phyloP scores from a whole-genome alignment of 2,888 invertebrate genomes.

The Athetis lepigone region DNA sequence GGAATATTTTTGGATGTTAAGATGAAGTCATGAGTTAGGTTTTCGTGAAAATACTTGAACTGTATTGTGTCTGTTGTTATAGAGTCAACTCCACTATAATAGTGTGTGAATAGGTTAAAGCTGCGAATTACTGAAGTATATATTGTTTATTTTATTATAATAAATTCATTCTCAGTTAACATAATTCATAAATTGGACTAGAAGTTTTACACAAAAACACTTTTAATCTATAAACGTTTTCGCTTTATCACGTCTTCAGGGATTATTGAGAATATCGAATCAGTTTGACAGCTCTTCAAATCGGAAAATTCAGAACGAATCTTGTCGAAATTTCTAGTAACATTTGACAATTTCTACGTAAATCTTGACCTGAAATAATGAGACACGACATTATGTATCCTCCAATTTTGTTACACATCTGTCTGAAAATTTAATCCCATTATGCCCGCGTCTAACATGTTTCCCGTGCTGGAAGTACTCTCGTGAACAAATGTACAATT shows the following conservation, averaged over 20 bases:
- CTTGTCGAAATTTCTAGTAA: slow-evolving; percentile 21
- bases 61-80: background rate
- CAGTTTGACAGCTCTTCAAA: slow-evolving; percentile 29
- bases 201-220: background rate
- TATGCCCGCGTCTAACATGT: slow-evolving; percentile 54
- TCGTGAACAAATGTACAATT: slow-evolving; percentile 51
- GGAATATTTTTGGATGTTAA: background rate
- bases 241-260: background rate
- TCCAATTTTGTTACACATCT: slow-evolving; percentile 59
- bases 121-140: background rate
- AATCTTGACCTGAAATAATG: slow-evolving; percentile 57
- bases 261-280: slow-evolving; percentile 25
- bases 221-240: slow-evolving; percentile 5
- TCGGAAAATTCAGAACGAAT: slow-evolving; percentile 4
- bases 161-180: background rate
- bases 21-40: background rate
- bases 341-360: slow-evolving; percentile 29
- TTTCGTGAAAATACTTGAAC: background rate
- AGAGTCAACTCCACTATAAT: background rate
- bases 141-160: too few species aligned
- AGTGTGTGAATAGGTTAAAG: background rate
- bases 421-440: slow-evolving; percentile 66
- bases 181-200: background rate
- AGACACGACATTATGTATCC: slow-evolving; percentile 51
- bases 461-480: slow-evolving; percentile 36